Evolutionary conservation across 2,888 invertebrate species (phyloP), one percentile per base, ranked within the genome.

Genomic region (Chymomyza fuscimana): DNA sequence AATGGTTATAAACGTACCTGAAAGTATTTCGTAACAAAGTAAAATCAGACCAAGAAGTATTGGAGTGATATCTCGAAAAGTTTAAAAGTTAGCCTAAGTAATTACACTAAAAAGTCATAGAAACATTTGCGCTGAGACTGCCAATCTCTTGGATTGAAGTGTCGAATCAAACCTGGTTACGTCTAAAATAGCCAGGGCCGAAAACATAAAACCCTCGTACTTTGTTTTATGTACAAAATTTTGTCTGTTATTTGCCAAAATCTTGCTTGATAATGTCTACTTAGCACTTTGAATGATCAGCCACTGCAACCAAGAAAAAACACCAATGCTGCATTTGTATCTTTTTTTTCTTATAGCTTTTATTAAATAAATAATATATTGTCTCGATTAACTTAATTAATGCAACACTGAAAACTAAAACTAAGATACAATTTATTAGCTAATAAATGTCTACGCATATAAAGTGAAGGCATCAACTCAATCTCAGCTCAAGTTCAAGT

Each of bases 401-500:
- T 22, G 56, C 56, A 22, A 56, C 22, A 22, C 56, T 22, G 56
- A 56, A 12, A 56, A 22, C 19, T 36, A 9, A 36, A 36, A 36
- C 40, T 46, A 46, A 46, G 4, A 46, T 46, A 46, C 40, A 46
- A 46, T 46, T 46, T 46, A 46, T 46, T 54, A 19, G 5, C 22
- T 54, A 16, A 19, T 54, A 46, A 46, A 54, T 19, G 54, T 54
- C 16, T 16, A 22, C 54, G 54, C 54, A 54, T 54, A 19, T 54
- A 22, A 54, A 54, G 54, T 54, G 54, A 54, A 54, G 54, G 54
- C 54, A 64, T 66, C 52, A 64, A 58, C 32, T 67, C 65, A 61
- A 72, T 63, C 63, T 54, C 19, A 56, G 25, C 19, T 80, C 85
- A 85, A 85, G 85, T 86, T 85, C 86, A 85, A 87, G 87, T 80